Base-by-base conservation (phyloP, 2,888 invertebrate species). In the Orgyia antiqua region DNA sequence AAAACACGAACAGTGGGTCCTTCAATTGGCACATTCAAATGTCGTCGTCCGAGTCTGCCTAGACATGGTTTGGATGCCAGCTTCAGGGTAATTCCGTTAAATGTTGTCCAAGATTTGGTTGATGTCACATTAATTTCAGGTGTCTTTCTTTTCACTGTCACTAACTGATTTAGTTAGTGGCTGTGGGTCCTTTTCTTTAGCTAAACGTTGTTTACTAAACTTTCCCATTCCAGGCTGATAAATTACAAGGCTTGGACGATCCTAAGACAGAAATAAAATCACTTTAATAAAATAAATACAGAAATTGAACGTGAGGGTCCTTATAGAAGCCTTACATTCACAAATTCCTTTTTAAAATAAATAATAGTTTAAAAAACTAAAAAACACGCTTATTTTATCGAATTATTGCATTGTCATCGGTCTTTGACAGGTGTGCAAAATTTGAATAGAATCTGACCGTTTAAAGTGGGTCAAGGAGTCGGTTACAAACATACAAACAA, bases 201-300 rank as follows among this genome's bases (percentile, higher is more conserved):
- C 87, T 27, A 88, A 62, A 27, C 88, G 87, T 51, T 92, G 91
- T 65, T 91, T 92, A 54, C 92, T 90, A 64, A 93, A 91, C 56
- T 89, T 90, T n/a, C 93, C 90, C 93, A 93, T 95, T 11, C 95
- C 95, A 0, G 97, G 97, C 50, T 96, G 92, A 73, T 97, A 97
- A 49, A 97, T 94, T 39, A 94, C 94, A 66, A 96, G 91, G 24
- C 95, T 93, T 12, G 97, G 97, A 23, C 96, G 92, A 79, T 96
- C 96, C 92, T 93, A 54, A 6, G 59, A 15, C 33, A 25, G 27
- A 35, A 40, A 11, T 11, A 8, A n/a, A 15, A 10, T 20, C 8
- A n/a, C n/a, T n/a, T n/a, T n/a, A n/a, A n/a, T n/a, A n/a, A n/a
- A n/a, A n/a, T n/a, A n/a, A n/a, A n/a, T n/a, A n/a, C n/a, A n/a